A percentile compares a stretch with the other conserved stretches of the same genome.
These are phyloP conservation scores for Phocides pigmalion DNA, from an alignment of 1,140 invertebrate genomes.

Conservation along the genomic window DNA sequence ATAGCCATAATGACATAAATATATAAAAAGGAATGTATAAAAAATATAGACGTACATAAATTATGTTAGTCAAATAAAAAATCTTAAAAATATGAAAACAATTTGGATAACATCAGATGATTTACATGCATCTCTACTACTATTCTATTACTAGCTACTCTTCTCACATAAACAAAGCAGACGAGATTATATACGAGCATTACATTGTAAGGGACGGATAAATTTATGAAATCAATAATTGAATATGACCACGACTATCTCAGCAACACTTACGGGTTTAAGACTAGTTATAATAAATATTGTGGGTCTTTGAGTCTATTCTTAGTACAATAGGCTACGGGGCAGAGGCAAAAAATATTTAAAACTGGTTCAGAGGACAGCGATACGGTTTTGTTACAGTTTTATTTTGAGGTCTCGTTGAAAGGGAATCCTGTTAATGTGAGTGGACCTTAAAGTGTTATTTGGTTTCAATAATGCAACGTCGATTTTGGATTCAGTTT, in stretches of 20 bases:
- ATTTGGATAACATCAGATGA: no score
- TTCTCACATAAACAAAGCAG: no score
- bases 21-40: no score
- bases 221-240: slow-evolving; percentile 19
- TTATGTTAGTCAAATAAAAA: no score
- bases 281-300: slow-evolving; percentile 21
- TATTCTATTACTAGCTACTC: no score
- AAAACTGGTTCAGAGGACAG: slow-evolving; percentile 30
- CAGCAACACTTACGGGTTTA: slow-evolving; percentile 6
- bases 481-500: no score
- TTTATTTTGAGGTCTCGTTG: slow-evolving; percentile 32
- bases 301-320: slow-evolving; percentile 27
- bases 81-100: no score
- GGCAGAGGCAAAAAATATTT: slow-evolving; percentile 17
- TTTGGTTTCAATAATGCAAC: background rate
- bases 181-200: no score
- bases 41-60: no score
- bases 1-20: no score
- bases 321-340: slow-evolving; percentile 31
- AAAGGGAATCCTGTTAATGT: slow-evolving; percentile 26
- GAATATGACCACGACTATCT: slow-evolving; percentile 15
- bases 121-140: no score
- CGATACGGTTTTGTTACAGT: slow-evolving; percentile 23
- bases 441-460: slow-evolving; percentile 3
- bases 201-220: background rate